Evolutionary conservation across 1,140 invertebrate genomes (phyloP), one percentile per base, ranked within the genome.

Genomic region (Drosophila ambigua): DNA sequence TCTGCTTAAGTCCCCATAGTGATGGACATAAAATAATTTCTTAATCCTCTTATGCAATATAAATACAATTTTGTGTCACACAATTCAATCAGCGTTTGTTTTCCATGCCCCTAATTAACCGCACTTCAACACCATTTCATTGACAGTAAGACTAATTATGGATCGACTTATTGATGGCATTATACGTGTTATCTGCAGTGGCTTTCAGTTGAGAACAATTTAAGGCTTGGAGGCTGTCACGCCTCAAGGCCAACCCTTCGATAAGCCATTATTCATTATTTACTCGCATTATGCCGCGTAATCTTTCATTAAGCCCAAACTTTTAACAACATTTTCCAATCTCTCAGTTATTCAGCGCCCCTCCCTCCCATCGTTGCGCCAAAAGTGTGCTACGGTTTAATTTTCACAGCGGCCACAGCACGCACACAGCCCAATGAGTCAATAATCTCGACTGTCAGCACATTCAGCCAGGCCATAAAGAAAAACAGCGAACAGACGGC

Each of bases 391-490:
- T 31, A 16, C 28, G 51, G 63, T 68, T 69, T 49, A 48, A 69
- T 68, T 69, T 57, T 68, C 64, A 68, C 63, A 69, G 43, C n/a
- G 66, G 66, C 66, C 64, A 5, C 64, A 49, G 71, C 71, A 74
- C 61, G 69, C 68, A 16, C 68, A 16, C 16, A 16, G 71, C 72
- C 60, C 50, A 28, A 44, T 73, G 60, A 74, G 72, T 74, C 72
- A 74, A 74, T 74, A 74, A 74, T 74, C 71, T 74, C 52, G 41
- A 65, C 72, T 74, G 72, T 74, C 72, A 74, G 72, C 72, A 74
- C 71, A 72, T 73, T 73, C 66, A 54, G 64, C 64, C 23, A 45
- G 11, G 51, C 66, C 66, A 69, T 69, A 69, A 69, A 69, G 64
- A 69, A 69, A 69, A 54, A 41, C 51, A 68, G 68, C 68, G 50